Percentiles rank a stretch among this genome's conserved stretches.
These are phyloP conservation scores for Pharmacophagus antenor DNA, from an alignment of 2,888 invertebrate species.

Conservation along the genomic window DNA sequence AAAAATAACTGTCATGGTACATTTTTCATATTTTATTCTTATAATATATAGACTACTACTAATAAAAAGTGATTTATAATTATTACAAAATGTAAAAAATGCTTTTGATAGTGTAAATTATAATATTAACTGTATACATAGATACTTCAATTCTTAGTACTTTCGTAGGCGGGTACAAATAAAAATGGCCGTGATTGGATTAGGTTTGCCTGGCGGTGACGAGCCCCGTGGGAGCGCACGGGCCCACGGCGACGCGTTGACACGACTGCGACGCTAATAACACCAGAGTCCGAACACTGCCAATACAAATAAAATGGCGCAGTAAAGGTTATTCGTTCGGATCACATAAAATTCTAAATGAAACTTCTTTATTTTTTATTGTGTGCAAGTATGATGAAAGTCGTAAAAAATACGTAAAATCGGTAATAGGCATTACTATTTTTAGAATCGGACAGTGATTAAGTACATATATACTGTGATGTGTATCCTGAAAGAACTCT, in stretches of 20 bases:
- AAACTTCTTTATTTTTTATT: slow-evolving; percentile 46
- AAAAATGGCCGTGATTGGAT: slow-evolving; percentile 82
- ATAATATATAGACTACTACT: no score
- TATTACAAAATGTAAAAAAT: neutral
- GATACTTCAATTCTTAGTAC: slow-evolving; percentile 19
- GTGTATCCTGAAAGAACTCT: slow-evolving; percentile 47
- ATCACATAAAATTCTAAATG: slow-evolving; percentile 48
- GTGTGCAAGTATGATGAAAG: slow-evolving; percentile 34
- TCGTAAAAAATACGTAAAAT: slow-evolving; percentile 33
- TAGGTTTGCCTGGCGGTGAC: slow-evolving; percentile 81
- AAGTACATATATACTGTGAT: slow-evolving; percentile 21
- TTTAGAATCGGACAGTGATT: slow-evolving; percentile 21
- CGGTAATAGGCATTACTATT: slow-evolving; percentile 6
- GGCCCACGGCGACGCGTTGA: slow-evolving; percentile 62
- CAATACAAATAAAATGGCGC: slow-evolving; percentile 60
- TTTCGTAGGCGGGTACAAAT: slow-evolving; percentile 60
- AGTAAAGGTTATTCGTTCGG: slow-evolving; percentile 48
- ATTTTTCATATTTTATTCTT: no score
- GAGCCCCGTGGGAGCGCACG: slow-evolving; percentile 80
- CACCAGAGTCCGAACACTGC: slow-evolving; percentile 47
- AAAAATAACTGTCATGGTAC: no score
- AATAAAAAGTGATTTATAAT: neutral
- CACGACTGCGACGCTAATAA: slow-evolving; percentile 57
- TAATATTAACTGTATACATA: no score
- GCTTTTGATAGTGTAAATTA: neutral